A percentile compares a stretch with the other conserved stretches of the same genome.
Evolutionary conservation across 1,140 invertebrate species (phyloP).

Genomic region (Steinernema feltiae): DNA sequence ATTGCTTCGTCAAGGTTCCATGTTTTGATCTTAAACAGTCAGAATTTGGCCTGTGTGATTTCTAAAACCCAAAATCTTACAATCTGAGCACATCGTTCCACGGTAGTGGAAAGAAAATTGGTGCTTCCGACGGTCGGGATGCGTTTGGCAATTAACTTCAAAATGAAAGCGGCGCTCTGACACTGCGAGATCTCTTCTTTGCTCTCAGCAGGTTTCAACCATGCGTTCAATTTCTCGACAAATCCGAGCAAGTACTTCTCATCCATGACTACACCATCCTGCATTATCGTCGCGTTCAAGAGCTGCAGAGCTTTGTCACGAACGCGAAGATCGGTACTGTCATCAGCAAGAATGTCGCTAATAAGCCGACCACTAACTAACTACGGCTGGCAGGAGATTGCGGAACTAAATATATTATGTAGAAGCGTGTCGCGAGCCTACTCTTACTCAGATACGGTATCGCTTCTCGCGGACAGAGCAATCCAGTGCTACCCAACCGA

Average conservation of each 20-base stretch:
- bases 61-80: background rate
- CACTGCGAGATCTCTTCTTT: constrained; percentile 32
- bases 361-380: constrained; percentile 29
- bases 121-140: constrained; percentile 28
- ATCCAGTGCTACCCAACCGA: constrained; percentile 33
- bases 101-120: constrained; percentile 24
- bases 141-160: constrained; percentile 33
- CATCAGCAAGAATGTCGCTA: constrained; percentile 24
- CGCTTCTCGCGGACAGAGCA: constrained; percentile 20
- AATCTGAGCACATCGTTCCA: constrained; percentile 20
- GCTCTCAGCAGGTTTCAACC: constrained; percentile 25
- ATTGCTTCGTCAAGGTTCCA: constrained; percentile 30
- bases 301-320: constrained; percentile 35
- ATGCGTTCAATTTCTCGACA: constrained; percentile 26
- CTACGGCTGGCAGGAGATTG: constrained; percentile 28
- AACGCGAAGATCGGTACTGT: constrained; percentile 24
- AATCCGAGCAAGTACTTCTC: constrained; percentile 25
- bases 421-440: no score
- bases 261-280: constrained; percentile 28
- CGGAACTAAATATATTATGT: constrained; percentile 29
- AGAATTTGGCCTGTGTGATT: background rate
- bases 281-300: constrained; percentile 28
- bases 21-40: background rate
- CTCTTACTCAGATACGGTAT: constrained; percentile 27
- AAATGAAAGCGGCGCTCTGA: constrained; percentile 32